Evolutionary conservation across 2,888 invertebrate genomes (phyloP).

Genomic region (Drosophila gaucha): DNA sequence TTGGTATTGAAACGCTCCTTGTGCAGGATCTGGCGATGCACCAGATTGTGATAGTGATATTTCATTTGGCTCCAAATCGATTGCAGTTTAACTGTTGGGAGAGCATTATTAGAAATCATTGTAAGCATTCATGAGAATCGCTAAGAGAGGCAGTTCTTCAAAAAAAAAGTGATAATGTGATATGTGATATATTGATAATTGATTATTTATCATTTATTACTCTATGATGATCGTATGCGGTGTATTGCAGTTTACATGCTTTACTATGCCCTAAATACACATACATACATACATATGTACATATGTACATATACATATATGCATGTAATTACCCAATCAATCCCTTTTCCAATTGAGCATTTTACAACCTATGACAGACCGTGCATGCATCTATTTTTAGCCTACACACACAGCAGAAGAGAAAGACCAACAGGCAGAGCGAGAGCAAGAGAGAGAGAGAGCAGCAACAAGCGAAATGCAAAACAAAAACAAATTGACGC

Average conservation of each 20-base stretch:
- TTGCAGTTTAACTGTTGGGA: conserved; percentile 76
- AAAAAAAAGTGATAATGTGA: neutral
- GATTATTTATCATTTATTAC: neutral
- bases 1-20: conserved; percentile 83
- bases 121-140: conserved; percentile 4
- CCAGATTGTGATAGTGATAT: conserved; percentile 81
- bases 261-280: conserved; percentile 6
- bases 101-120: too few relatives aligned
- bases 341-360: conserved; percentile 20
- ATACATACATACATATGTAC: too few relatives aligned
- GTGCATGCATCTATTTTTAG: conserved; percentile 43
- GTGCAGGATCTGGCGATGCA: conserved; percentile 81
- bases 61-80: conserved; percentile 83
- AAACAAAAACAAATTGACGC: conserved; percentile 38
- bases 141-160: neutral
- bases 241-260: neutral
- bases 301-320: too few relatives aligned
- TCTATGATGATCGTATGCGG: too few relatives aligned
- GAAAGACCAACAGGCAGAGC: conserved; percentile 1
- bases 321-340: conserved; percentile 5
- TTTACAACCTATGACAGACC: conserved; percentile 22
- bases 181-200: too few relatives aligned
- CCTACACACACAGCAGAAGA: conserved; percentile 3
- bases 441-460: conserved; percentile 14
- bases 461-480: conserved; percentile 16